These are phyloP conservation scores for Oryzias javanicus DNA, from an alignment of 2,113 vertebrate genomes.

Conservation along the genomic window DNA sequence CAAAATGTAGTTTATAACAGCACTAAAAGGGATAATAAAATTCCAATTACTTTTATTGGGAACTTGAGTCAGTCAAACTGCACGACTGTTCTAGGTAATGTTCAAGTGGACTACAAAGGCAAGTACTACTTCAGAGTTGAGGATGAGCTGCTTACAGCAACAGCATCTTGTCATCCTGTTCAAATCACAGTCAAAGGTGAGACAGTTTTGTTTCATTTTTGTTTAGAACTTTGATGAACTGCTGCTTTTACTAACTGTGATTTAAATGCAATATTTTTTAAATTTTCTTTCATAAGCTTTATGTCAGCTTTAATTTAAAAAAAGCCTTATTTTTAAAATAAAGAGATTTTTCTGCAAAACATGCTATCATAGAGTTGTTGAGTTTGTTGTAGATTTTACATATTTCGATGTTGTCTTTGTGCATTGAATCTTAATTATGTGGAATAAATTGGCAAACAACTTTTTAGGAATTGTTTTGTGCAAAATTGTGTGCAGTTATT, in stretches of 20 bases:
- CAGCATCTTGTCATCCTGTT: slow-evolving; percentile 4
- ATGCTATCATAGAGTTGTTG: too few species aligned
- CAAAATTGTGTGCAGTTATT: too few species aligned
- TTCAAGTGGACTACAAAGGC: background rate
- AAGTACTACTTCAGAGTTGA: slow-evolving; percentile 48
- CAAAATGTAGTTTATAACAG: slow-evolving; percentile 26
- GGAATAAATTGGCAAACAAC: too few species aligned
- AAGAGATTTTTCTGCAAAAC: too few species aligned
- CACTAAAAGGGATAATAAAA: accelerated
- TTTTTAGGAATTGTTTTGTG: too few species aligned
- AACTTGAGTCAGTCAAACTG: slow-evolving; percentile 1
- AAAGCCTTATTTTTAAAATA: too few species aligned
- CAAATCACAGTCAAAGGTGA: slow-evolving; percentile 33
- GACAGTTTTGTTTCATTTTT: background rate
- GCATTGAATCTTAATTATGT: too few species aligned
- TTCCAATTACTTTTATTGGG: slow-evolving; percentile 7
- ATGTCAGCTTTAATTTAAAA: too few species aligned
- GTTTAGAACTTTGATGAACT: background rate
- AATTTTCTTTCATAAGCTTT: background rate
- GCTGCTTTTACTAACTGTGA: background rate
- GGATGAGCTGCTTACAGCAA: accelerated
- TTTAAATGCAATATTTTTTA: background rate
- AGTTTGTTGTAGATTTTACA: too few species aligned
- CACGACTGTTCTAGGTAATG: background rate
- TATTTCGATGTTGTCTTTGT: too few species aligned